Base-by-base conservation (phyloP, 2,113 vertebrate genomes). In the Pseudorectes ferrugineus region DNA sequence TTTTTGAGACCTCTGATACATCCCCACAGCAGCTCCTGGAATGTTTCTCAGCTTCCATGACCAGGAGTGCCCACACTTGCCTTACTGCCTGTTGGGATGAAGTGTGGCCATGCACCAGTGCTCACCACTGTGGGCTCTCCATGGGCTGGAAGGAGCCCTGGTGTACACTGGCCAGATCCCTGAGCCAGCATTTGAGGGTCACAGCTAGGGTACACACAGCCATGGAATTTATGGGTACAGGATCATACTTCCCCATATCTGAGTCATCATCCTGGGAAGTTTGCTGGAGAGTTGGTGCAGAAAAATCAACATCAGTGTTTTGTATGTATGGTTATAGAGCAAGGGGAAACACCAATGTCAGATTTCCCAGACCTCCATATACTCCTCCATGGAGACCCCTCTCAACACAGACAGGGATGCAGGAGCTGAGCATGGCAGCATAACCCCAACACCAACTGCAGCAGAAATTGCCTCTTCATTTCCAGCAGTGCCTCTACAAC, bases 191-290 rank as follows among this genome's bases (percentile, higher is more conserved):
- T 61, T 82, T 79, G 46, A 23, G 18, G 10, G 22, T 42, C 52
- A 43, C 14, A 25, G 12, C 42, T 78, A 10, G 31, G 29, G n/a
- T 18, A 45, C 22, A 33, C 0, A 1, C 2, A 3, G 9, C 54
- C 48, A 2, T 17, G 26, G 26, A 31, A 58, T 62, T 11, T 22
- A 48, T 17, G 10, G 24, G 18, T 83, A 25, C 9, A 40, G 22
- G 67, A 35, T 67, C 15, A 36, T 12, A 54, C 21, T 24, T 67
- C 5, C 28, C 8, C 15, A 49, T 17, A 43, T 33, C 14, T 1
- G 0, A 55, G 5, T 15, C 48, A 40, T 40, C 9, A 23, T 40
- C 45, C 7, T 31, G 9, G 36, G 22, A 49, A 75, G 3, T n/a
- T n/a, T 52, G 6, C 23, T 76, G 71, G 31, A 76, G 23, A 36